A percentile compares a stretch with the other conserved stretches of the same genome.
Conservation (phyloP, 2,888 invertebrate genomes). For the Branchellion lobata region DNA sequence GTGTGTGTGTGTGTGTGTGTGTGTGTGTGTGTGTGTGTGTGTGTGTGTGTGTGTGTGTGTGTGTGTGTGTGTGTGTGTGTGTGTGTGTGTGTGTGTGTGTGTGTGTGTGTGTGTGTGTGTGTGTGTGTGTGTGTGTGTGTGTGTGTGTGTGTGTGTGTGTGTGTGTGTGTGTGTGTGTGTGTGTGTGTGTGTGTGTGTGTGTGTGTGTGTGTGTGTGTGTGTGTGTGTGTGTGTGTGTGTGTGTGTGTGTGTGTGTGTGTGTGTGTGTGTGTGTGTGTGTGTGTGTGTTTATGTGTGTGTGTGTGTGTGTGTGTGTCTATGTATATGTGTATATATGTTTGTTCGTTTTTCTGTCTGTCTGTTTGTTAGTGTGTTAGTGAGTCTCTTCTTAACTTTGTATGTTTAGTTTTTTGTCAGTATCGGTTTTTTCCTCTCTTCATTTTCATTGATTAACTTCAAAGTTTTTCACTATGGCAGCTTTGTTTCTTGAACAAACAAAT, state of each 20-base stretch:
- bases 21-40: no score
- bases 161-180: neutral
- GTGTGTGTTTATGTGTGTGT: neutral
- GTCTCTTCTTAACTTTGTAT: neutral
- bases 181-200: no score
- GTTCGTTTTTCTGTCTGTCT: neutral
- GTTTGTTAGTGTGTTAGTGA: neutral
- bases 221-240: neutral
- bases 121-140: neutral
- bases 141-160: neutral
- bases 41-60: conserved; percentile 21
- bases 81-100: neutral
- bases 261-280: conserved; percentile 23
- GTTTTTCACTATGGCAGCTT: no score
- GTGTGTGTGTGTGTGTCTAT: neutral
- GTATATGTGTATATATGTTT: neutral
- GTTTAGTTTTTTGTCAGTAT: neutral
- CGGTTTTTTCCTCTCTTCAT: neutral
- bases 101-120: neutral
- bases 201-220: conserved; percentile 21
- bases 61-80: neutral
- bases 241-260: neutral
- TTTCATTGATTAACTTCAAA: neutral
- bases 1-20: neutral
- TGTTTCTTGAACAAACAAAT: no score